Evolutionary conservation across 2,113 vertebrate genomes (phyloP).

Genomic region (Morone saxatilis): DNA sequence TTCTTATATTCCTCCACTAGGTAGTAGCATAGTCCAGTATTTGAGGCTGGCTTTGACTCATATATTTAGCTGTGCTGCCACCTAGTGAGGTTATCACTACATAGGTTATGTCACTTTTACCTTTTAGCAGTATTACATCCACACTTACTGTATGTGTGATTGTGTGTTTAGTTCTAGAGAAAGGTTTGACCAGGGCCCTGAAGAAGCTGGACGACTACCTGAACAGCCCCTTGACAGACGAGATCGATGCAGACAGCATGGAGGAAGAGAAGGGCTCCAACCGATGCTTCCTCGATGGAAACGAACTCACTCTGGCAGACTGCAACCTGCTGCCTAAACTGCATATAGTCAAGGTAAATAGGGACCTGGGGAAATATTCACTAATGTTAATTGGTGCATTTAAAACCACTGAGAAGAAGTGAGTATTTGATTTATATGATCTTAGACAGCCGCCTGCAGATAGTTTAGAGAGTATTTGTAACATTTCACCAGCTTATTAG

Average conservation of each 20-base stretch:
- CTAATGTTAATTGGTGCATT: background rate
- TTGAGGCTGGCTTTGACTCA: background rate
- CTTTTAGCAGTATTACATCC: background rate
- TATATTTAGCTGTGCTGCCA: constrained; percentile 59
- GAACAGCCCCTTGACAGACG: constrained; percentile 90
- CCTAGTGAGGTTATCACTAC: constrained; percentile 43
- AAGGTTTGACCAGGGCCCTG: constrained; percentile 89
- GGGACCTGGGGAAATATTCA: background rate
- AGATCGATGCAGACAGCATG: constrained; percentile 89
- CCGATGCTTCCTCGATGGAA: constrained; percentile 94
- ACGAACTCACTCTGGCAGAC: constrained; percentile 95
- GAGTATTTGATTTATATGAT: background rate
- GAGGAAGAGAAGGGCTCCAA: constrained; percentile 90
- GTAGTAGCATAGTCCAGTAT: constrained; percentile 66
- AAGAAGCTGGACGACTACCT: constrained; percentile 95
- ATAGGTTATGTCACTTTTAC: background rate
- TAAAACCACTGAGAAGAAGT: background rate
- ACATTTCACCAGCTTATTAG: no score
- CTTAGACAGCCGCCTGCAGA: background rate
- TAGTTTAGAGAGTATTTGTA: no score
- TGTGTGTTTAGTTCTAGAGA: constrained; percentile 88
- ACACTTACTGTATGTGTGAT: background rate
- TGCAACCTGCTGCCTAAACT: constrained; percentile 99
- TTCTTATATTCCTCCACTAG: constrained; percentile 63
- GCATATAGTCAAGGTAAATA: constrained; percentile 95